A percentile compares a stretch with the other conserved stretches of the same genome.
Evolutionary conservation across 2,113 vertebrate genomes (phyloP).

Genomic region (Labrus mixtus): DNA sequence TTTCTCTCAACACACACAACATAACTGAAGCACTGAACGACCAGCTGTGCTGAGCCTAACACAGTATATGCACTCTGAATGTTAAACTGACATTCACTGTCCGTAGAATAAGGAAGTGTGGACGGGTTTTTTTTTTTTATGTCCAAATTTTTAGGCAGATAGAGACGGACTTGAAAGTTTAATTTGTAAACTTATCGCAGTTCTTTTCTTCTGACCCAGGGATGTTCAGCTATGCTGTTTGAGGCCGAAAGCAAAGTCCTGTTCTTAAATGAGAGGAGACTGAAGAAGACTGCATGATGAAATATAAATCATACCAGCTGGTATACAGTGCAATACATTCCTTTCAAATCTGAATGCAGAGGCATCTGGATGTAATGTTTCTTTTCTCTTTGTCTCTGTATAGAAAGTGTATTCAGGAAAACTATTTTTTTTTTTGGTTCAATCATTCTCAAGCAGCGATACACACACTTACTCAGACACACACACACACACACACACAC

Average conservation of each 20-base stretch:
- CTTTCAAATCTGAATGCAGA: slow-evolving; percentile 40
- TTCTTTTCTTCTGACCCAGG: slow-evolving; percentile 35
- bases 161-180: slow-evolving; percentile 8
- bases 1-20: slow-evolving; percentile 45
- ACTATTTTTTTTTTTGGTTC: slow-evolving; percentile 56
- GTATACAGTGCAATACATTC: slow-evolving; percentile 65
- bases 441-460: slow-evolving; percentile 34
- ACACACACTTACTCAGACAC: slow-evolving; percentile 20
- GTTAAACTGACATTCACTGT: slow-evolving; percentile 61
- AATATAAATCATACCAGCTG: slow-evolving; percentile 54
- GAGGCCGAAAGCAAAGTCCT: slow-evolving; percentile 48
- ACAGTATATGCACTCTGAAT: slow-evolving; percentile 43
- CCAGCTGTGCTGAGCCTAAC: slow-evolving; percentile 39
- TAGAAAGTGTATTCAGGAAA: slow-evolving; percentile 27
- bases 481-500: slow-evolving; percentile 12
- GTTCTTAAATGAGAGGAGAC: slow-evolving; percentile 32
- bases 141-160: slow-evolving; percentile 25
- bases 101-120: slow-evolving; percentile 38
- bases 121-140: background rate
- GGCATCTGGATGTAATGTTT: slow-evolving; percentile 21
- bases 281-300: slow-evolving; percentile 55
- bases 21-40: slow-evolving; percentile 48
- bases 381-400: background rate
- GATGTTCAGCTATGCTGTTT: slow-evolving; percentile 50
- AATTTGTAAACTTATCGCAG: slow-evolving; percentile 69